Evolutionary conservation across 2,888 invertebrate species (phyloP), one percentile per base, ranked within the genome.

Genomic region (Cactoblastis cactorum): DNA sequence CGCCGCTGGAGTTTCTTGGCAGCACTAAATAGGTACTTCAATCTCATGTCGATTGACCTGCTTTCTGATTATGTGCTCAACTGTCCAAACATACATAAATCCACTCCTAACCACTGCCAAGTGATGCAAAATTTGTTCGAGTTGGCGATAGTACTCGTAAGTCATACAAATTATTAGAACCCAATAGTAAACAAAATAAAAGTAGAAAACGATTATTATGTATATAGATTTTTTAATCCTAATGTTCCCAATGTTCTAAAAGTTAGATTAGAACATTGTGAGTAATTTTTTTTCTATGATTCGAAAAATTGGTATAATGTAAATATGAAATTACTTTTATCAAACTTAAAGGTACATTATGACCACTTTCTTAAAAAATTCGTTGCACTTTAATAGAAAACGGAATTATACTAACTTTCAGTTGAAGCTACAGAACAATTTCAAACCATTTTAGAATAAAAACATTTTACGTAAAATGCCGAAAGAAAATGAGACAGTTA

Each of bases 51-150:
- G 37, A 37, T 28, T 37, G 47, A 48, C 47, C 35, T 37, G 38
- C 37, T 48, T 48, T 28, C 47, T 1, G 3, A 22, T 28, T 48
- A 38, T 48, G 28, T 48, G 38, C 17, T 37, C 37, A 48, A 38
- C 47, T 37, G 47, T 48, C 14, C 28, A n/a, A 22, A 24, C 28
- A 6, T 32, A 43, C 28, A 15, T 24, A 15, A 28, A 43, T 43
- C 18, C 22, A 39, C 5, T 14, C 46, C 19, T n/a, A 45, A 45
- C 17, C 8, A 8, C 9, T 14, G 34, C 17, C 34, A 33, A 1
- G 19, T 22, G 9, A 34, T 47, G 47, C 35, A 35, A 14, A 22
- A 46, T 35, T 46, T 46, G 34, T 35, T 34, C 18, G 19, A 47
- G 22, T 9, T 14, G 14, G n/a, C n/a, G n/a, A n/a, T n/a, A n/a